Conservation (phyloP, 1,140 invertebrate genomes). For the Drosophila kohkoa region DNA sequence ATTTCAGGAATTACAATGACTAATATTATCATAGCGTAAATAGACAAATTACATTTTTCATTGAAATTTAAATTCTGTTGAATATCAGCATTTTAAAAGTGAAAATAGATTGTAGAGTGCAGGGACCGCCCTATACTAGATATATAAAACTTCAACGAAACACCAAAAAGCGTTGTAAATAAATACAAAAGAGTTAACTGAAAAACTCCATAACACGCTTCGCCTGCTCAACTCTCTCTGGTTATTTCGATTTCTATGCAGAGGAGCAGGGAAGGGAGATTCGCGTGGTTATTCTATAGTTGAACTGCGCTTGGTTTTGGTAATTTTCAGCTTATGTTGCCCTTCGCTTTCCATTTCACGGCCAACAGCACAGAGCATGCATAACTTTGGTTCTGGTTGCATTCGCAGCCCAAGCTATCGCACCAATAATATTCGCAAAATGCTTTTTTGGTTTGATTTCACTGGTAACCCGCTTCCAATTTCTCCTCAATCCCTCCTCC, state of each 20-base stretch:
- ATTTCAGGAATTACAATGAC: not conserved
- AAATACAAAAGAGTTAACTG: conserved; percentile 54
- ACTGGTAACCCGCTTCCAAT: conserved; percentile 28
- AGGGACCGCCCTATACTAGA: too few species aligned
- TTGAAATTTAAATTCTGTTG: not conserved
- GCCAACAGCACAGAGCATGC: conserved; percentile 58
- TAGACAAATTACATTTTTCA: not conserved
- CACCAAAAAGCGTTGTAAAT: conserved; percentile 20
- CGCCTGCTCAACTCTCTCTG: conserved; percentile 49
- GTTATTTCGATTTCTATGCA: conserved; percentile 50
- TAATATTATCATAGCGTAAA: not conserved
- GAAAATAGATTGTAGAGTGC: not conserved
- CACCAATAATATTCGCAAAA: conserved; percentile 64
- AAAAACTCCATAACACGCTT: conserved; percentile 54
- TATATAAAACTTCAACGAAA: not conserved
- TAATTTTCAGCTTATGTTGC: conserved; percentile 67
- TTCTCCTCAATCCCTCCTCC: not conserved
- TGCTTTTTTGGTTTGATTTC: conserved; percentile 76
- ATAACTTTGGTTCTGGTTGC: conserved; percentile 55
- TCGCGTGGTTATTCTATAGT: conserved; percentile 2
- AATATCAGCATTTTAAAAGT: not conserved
- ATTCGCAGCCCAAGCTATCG: conserved; percentile 30
- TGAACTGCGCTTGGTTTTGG: conserved; percentile 33
- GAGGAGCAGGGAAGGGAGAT: conserved; percentile 1
- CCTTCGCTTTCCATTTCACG: conserved; percentile 79